Percentiles rank a stretch among this genome's conserved stretches.
Evolutionary conservation across 1,140 invertebrate genomes (phyloP).

Genomic region (Nasonia vitripennis): DNA sequence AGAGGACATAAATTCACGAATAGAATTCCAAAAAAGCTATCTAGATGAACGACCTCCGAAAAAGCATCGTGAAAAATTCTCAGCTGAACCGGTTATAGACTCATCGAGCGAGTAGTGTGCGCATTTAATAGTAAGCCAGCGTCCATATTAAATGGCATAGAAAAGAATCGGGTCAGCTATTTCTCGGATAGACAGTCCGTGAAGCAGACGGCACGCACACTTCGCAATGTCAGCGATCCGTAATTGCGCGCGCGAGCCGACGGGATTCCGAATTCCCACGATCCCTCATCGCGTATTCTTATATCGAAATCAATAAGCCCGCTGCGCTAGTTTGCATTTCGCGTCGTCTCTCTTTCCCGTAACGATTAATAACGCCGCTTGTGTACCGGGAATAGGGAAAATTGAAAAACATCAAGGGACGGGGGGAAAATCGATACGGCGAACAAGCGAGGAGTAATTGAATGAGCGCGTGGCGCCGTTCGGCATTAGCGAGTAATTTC

Average conservation of each 20-base stretch:
- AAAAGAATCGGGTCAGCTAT: too few relatives aligned
- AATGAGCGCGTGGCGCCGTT: background rate
- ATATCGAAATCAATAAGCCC: slow-evolving; percentile 1
- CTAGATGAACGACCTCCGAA: too few relatives aligned
- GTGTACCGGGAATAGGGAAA: background rate
- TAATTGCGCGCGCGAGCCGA: background rate
- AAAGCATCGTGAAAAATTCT: too few relatives aligned
- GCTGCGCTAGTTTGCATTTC: background rate
- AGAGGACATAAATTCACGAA: too few relatives aligned
- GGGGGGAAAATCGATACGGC: slow-evolving; percentile 2
- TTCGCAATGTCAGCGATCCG: too few relatives aligned
- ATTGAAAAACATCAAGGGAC: background rate
- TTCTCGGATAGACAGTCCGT: too few relatives aligned
- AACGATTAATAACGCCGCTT: slow-evolving; percentile 14
- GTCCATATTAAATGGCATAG: too few relatives aligned
- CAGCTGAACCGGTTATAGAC: too few relatives aligned
- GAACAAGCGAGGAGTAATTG: background rate
- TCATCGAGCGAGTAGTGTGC: too few relatives aligned
- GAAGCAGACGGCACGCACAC: too few relatives aligned
- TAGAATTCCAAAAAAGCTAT: too few relatives aligned
- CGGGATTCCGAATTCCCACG: background rate
- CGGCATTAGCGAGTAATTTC: slow-evolving; percentile 18
- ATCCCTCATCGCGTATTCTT: slow-evolving; percentile 7
- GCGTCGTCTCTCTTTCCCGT: background rate
- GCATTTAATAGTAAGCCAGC: too few relatives aligned